Evolutionary conservation across 2,797 vertebrate genomes (phyloP).

Genomic region (Adrianichthys oophorus): DNA sequence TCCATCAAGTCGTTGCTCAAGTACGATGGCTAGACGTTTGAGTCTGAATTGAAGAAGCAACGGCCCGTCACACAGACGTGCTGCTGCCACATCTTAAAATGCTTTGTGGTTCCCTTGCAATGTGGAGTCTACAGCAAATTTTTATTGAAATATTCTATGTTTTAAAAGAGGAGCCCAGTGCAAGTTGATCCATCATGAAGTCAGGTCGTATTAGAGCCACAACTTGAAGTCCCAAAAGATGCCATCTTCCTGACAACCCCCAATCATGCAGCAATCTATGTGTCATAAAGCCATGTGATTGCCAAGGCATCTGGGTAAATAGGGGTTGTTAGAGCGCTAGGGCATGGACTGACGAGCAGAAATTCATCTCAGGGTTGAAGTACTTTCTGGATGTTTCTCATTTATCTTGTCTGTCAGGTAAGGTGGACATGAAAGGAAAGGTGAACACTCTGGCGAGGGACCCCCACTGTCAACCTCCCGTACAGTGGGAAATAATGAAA

Average conservation of each 20-base stretch:
- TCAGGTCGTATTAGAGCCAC: slow-evolving; percentile 17
- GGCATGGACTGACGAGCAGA: slow-evolving; percentile 61
- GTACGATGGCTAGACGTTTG: slow-evolving; percentile 7
- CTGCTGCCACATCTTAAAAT: background rate
- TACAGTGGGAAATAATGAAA: slow-evolving; percentile 53
- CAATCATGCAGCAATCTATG: slow-evolving; percentile 26
- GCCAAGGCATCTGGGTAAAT: slow-evolving; percentile 58
- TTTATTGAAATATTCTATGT: slow-evolving; percentile 11
- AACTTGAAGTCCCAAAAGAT: slow-evolving; percentile 26
- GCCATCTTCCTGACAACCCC: slow-evolving; percentile 33
- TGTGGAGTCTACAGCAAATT: background rate
- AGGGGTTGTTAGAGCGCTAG: slow-evolving; percentile 57
- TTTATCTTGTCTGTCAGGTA: slow-evolving; percentile 75
- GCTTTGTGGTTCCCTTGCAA: no score
- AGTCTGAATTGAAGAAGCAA: slow-evolving; percentile 1
- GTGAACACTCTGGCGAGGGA: slow-evolving; percentile 65
- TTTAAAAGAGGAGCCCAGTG: background rate
- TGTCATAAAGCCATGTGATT: slow-evolving; percentile 49
- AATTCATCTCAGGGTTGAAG: slow-evolving; percentile 68
- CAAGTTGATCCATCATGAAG: slow-evolving; percentile 16
- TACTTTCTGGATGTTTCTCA: slow-evolving; percentile 69
- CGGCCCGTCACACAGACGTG: background rate
- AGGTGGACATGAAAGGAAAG: slow-evolving; percentile 70
- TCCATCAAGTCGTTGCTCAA: slow-evolving; percentile 1
- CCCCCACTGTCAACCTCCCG: slow-evolving; percentile 45